Evolutionary conservation across 1,140 invertebrate genomes (phyloP).

Genomic region (Melanaphis sacchari): DNA sequence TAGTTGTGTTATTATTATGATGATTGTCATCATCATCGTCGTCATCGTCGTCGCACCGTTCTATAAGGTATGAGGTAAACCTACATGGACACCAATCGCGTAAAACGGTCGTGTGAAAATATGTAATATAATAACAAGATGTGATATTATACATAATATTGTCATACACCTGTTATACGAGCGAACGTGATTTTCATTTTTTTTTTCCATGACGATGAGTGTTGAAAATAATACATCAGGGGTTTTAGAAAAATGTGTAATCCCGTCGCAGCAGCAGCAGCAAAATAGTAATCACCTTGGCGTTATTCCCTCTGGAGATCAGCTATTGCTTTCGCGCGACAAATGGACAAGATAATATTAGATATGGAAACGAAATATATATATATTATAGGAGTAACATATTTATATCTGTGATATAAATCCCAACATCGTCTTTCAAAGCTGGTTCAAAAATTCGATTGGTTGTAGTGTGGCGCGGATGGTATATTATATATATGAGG

Average conservation of each 20-base stretch:
- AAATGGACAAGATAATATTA: background rate
- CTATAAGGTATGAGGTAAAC: background rate
- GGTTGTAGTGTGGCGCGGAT: background rate
- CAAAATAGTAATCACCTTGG: background rate
- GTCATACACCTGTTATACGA: background rate
- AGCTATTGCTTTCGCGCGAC: background rate
- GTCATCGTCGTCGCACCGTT: background rate
- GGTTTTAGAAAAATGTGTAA: background rate
- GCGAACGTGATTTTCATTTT: background rate
- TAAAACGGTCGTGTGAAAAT: background rate
- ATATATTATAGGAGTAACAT: background rate
- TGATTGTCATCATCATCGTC: background rate
- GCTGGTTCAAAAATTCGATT: background rate
- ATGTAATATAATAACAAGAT: background rate
- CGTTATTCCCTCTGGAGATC: background rate
- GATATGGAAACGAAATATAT: background rate
- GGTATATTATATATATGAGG: background rate
- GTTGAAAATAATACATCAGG: background rate
- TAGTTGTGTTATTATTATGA: background rate
- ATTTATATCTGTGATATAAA: constrained; percentile 9
- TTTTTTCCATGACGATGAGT: background rate
- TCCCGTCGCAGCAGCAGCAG: background rate
- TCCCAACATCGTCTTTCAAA: background rate
- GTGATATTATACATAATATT: background rate
- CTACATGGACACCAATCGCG: background rate